Evolutionary conservation across 2,888 invertebrate genomes (phyloP), one percentile per base, ranked within the genome.

Genomic region (Perdita meconis): DNA sequence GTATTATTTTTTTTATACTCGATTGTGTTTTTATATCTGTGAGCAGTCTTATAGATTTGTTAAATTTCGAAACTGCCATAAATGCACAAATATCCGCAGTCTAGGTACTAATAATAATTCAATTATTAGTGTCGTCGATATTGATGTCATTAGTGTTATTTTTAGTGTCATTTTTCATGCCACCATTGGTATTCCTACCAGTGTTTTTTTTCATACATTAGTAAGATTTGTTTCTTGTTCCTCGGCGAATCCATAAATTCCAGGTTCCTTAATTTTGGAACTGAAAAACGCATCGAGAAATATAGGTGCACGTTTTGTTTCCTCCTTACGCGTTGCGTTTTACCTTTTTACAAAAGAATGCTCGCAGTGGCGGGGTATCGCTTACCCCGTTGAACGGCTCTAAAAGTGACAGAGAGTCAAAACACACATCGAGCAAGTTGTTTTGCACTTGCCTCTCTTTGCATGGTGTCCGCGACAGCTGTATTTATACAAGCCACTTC

Each of bases 401-500:
- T 72, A 80, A 80, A 80, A 82, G 71, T 80, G 78, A 57, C 60
- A 57, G 66, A 56, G 65, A 80, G 74, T 82, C 71, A 80, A 80
- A 80, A 78, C 72, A 69, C 78, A 64, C 47, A 64, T 72, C 74
- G 61, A 60, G 55, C 24, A 63, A 78, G 61, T 77, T 65, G 75
- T 74, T 78, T 78, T 80, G 78, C 69, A 55, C 63, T 75, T 69
- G 61, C 61, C 57, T 69, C 67, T 63, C 60, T 74, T 69, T 66
- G 80, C 80, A 64, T 44, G 42, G 69, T 70, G 56, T 8, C 19
- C 42, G 55, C 76, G 76, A 69, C 83, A 83, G 83, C 83, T 83
- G 83, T 83, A 83, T 83, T 83, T 83, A 83, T 71, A 83, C 83
- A 83, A 79, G 75, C 81, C 71, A 76, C 76, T 83, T 83, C 83